Base-by-base conservation (phyloP, 2,797 vertebrate genomes). In the Lutjanus campechanus region DNA sequence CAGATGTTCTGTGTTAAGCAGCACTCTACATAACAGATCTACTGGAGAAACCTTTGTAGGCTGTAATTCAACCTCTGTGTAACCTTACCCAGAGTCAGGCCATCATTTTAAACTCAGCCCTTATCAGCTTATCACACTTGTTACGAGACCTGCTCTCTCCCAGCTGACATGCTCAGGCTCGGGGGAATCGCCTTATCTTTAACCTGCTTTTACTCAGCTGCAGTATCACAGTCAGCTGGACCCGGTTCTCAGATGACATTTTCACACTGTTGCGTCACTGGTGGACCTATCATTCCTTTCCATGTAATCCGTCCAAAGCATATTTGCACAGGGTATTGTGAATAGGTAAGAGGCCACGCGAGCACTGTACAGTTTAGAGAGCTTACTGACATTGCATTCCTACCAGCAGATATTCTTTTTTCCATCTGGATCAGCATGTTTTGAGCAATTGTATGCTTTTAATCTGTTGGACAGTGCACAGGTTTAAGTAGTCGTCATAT, bases 51-150 rank as follows among this genome's bases (percentile, higher is more conserved):
- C 41, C 40, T 60, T 59, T 79, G 67, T 58, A 3, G 46, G 46
- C 64, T 81, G 76, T 83, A 74, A 83, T 56, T 49, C 61, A 16
- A 46, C 49, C 72, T 77, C 16, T 20, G 41, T 41, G 80, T 65
- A 83, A 73, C 73, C 65, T 55, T 20, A 71, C 25, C 46, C 64
- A 50, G 60, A 54, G 81, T 8, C 43, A 59, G 69, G 62, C 41
- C 74, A 29, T 70, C 56, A n/a, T 64, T 67, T 81, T 61, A 53
- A 62, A 79, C 17, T 12, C 29, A 36, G 20, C 25, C 65, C 8
- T 74, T 67, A 83, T 82, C 85, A 73, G 67, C 59, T 77, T 63
- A 89, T 89, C 76, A 64, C 40, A 16, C 65, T 29, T 75, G 75
- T 85, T 85, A 73, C 11, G 4, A 81, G 82, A 63, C 66, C 51